Evolutionary conservation across 2,888 invertebrate genomes (phyloP).

Genomic region (Ormyrus rosae): DNA sequence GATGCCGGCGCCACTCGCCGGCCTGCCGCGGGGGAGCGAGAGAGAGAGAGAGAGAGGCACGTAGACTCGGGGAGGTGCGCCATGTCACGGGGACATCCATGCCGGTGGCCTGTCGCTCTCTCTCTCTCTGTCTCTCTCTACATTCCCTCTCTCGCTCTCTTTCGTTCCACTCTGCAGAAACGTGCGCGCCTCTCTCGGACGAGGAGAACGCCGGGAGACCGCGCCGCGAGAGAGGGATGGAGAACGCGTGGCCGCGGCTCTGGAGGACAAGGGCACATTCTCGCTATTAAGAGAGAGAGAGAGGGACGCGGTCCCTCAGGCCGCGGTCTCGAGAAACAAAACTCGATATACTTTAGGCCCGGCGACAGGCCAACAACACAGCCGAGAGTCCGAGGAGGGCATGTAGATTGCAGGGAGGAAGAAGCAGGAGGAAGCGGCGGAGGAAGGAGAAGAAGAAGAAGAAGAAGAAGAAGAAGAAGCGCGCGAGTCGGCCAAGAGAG

Average conservation of each 20-base stretch:
- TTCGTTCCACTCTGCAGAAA: slow-evolving; percentile 5
- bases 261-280: slow-evolving; percentile 34
- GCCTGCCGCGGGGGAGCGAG: not conserved
- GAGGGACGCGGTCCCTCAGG: not conserved
- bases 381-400: not conserved
- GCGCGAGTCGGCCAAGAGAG: slow-evolving; percentile 27
- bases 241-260: not conserved
- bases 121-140: slow-evolving; percentile 24
- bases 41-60: slow-evolving; percentile 9
- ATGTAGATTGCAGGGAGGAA: not conserved
- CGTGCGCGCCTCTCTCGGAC: slow-evolving; percentile 2
- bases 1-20: slow-evolving; percentile 9
- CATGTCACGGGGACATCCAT: slow-evolving; percentile 50
- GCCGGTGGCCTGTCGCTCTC: slow-evolving; percentile 52
- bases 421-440: not conserved
- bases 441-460: not conserved
- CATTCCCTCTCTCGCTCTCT: not conserved
- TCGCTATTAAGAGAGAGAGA: slow-evolving; percentile 19
- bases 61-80: slow-evolving; percentile 25
- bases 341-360: slow-evolving; percentile 40
- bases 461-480: slow-evolving; percentile 38
- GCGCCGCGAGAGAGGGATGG: not conserved
- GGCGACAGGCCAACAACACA: slow-evolving; percentile 20
- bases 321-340: slow-evolving; percentile 23
- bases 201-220: not conserved